These are phyloP conservation scores for Lordiphosa andalusiaca DNA, from an alignment of 2,888 invertebrate species.

Conservation along the genomic window DNA sequence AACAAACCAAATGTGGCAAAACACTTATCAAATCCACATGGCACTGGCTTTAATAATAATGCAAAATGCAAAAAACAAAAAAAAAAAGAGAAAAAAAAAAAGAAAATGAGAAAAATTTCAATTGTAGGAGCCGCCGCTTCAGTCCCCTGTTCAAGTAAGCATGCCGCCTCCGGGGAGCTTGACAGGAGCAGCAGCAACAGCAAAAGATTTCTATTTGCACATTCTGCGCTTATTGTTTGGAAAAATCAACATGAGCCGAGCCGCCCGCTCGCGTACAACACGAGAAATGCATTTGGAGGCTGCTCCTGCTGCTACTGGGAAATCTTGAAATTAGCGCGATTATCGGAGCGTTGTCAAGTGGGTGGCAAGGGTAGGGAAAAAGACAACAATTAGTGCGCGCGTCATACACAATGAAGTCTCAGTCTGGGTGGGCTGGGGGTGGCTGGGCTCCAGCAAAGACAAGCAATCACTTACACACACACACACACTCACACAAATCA, in stretches of 20 bases:
- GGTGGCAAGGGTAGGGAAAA: conserved; percentile 9
- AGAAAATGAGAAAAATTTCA: conserved; percentile 6
- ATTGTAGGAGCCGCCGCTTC: conserved; percentile 36
- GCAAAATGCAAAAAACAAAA: neutral
- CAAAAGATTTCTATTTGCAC: conserved; percentile 57
- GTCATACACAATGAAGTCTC: conserved; percentile 26
- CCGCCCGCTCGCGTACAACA: conserved; percentile 22
- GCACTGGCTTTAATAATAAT: conserved; percentile 5
- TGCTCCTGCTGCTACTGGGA: conserved; percentile 66
- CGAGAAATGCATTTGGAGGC: conserved; percentile 60
- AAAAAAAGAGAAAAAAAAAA: neutral
- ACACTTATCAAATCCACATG: conserved; percentile 42
- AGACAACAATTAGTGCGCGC: conserved; percentile 51
- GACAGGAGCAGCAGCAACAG: conserved; percentile 29
- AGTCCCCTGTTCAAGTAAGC: conserved; percentile 59
- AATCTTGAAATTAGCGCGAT: conserved; percentile 80
- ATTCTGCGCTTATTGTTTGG: conserved; percentile 72
- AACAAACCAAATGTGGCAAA: conserved; percentile 16
- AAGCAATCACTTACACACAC: conserved; percentile 66
- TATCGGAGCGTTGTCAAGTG: conserved; percentile 75
- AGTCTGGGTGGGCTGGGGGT: conserved; percentile 37
- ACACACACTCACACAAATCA: conserved; percentile 59
- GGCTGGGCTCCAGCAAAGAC: conserved; percentile 43
- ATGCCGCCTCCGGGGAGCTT: conserved; percentile 66
- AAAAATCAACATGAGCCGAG: conserved; percentile 61